phyloP scores from a whole-genome alignment of 2,113 vertebrate species.

The Cryptotis parvus region DNA sequence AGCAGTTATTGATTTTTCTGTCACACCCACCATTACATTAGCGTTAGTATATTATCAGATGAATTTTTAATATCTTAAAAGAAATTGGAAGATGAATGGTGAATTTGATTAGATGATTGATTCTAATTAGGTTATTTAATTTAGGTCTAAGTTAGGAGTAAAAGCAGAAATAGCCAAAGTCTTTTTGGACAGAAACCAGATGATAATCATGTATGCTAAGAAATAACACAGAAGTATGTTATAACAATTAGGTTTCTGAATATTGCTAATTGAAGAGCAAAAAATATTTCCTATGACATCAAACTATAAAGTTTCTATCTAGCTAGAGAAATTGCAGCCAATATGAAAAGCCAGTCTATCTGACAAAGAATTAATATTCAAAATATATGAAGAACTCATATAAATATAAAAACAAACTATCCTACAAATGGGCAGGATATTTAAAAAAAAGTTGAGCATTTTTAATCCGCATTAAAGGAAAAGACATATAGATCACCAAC shows the following conservation, averaged over 20 bases:
- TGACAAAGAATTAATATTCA: neutral
- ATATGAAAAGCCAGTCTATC: neutral
- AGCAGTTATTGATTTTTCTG: constrained; percentile 89
- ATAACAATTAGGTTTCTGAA: neutral
- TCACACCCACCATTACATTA: constrained; percentile 93
- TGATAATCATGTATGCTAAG: neutral
- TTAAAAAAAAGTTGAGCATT: too few relatives aligned
- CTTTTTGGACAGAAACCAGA: neutral
- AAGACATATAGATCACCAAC: neutral
- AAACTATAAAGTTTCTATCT: neutral
- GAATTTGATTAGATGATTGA: constrained; percentile 1
- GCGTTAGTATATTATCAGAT: constrained; percentile 83
- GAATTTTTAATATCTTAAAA: neutral
- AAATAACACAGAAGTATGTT: neutral
- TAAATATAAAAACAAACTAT: neutral
- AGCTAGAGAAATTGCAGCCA: neutral
- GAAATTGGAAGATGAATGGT: constrained; percentile 5
- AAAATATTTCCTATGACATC: neutral
- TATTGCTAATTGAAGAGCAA: neutral
- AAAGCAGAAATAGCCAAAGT: neutral
- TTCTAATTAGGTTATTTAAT: neutral
- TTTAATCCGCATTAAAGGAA: too few relatives aligned
- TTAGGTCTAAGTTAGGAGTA: neutral
- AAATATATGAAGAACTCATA: neutral
- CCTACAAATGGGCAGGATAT: neutral